Evolutionary conservation across 2,797 vertebrate species (phyloP).

Genomic region (Acanthornis magna): DNA sequence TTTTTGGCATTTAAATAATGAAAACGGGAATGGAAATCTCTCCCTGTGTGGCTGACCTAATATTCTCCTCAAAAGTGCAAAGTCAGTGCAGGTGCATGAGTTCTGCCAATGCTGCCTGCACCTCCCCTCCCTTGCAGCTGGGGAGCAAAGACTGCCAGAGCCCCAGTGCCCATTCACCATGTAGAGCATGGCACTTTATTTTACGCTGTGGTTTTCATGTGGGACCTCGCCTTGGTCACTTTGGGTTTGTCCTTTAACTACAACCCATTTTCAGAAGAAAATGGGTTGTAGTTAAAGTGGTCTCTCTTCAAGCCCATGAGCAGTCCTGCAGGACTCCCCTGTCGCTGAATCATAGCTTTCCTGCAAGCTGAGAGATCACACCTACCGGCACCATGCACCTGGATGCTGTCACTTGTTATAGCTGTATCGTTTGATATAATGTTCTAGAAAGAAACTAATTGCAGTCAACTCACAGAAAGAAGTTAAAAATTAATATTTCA

Average conservation of each 20-base stretch:
- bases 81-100: neutral
- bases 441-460: neutral
- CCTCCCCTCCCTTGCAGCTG: neutral
- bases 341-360: neutral
- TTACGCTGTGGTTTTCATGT: neutral
- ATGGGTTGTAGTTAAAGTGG: no score
- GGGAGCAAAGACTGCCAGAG: neutral
- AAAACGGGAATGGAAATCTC: neutral
- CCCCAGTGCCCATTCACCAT: fast-evolving
- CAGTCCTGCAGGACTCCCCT: neutral
- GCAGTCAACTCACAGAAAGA: neutral
- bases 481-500: neutral
- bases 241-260: neutral
- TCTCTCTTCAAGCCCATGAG: neutral
- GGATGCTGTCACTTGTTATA: neutral
- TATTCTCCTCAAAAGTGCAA: neutral
- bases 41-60: neutral
- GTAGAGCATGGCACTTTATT: neutral
- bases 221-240: neutral
- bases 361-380: neutral
- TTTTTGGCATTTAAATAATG: neutral
- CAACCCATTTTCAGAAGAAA: neutral
- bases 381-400: neutral
- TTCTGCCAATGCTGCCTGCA: neutral
- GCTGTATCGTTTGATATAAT: neutral